Percentiles rank a stretch among this genome's conserved stretches.
Conservation (phyloP, 2,888 invertebrate genomes). For the Leucophenga maculata region DNA sequence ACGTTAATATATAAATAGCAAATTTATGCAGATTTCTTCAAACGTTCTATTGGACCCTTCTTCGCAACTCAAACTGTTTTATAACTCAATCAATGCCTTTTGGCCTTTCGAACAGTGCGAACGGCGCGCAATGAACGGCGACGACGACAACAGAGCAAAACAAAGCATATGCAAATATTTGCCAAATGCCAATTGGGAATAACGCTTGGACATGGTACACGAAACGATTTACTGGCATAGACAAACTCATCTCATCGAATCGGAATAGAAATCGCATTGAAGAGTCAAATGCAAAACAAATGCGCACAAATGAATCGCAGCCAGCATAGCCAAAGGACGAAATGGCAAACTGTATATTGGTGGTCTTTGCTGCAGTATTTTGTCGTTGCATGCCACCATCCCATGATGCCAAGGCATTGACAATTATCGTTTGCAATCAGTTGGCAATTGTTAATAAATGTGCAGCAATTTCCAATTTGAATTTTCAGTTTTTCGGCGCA, state of each 20-base stretch:
- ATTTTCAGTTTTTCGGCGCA: conserved; percentile 55
- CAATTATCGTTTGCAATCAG: conserved; percentile 50
- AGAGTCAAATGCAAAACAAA: conserved; percentile 51
- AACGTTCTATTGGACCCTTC: background rate
- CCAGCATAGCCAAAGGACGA: background rate
- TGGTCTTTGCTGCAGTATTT: background rate
- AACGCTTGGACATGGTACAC: conserved; percentile 19
- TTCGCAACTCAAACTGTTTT: too few relatives aligned
- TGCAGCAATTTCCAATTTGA: conserved; percentile 64
- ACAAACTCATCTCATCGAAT: conserved; percentile 25
- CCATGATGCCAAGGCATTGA: conserved; percentile 5
- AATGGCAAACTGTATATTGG: conserved; percentile 22
- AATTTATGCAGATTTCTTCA: conserved; percentile 15
- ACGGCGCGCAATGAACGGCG: background rate
- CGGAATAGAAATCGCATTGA: too few relatives aligned
- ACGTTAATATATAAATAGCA: conserved; percentile 2
- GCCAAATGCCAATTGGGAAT: conserved; percentile 39
- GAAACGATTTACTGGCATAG: too few relatives aligned
- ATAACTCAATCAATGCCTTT: conserved; percentile 21
- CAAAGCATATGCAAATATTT: conserved; percentile 55
- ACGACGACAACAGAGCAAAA: conserved; percentile 7
- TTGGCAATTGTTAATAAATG: conserved; percentile 64
- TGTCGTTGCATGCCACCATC: too few relatives aligned
- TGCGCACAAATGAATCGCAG: conserved; percentile 58
- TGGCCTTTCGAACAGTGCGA: too few relatives aligned